phyloP scores from a whole-genome alignment of 2,797 vertebrate species.

The Rousettus madagascariensis region DNA sequence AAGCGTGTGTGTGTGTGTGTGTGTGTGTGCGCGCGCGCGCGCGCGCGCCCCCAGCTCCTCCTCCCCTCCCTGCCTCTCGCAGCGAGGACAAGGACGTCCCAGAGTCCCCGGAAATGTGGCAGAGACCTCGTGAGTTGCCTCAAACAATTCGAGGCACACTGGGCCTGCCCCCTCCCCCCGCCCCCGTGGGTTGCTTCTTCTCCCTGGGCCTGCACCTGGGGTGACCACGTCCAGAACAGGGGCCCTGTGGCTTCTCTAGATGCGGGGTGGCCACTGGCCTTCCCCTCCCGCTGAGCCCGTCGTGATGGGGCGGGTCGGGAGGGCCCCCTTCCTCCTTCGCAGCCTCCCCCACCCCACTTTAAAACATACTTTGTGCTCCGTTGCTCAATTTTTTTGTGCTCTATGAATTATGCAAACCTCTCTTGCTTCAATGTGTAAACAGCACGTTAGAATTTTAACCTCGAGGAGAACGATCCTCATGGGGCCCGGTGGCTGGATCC shows the following conservation, averaged over 20 bases:
- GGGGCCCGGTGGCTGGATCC: not conserved
- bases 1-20: not conserved
- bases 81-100: not conserved
- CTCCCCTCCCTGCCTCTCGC: not conserved
- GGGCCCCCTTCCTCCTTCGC: not conserved
- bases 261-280: not conserved
- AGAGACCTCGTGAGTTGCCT: not conserved
- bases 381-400: not conserved
- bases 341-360: not conserved
- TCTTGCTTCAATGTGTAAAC: not conserved
- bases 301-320: rapidly evolving
- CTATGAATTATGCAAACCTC: constrained; percentile 51
- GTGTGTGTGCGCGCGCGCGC: no score
- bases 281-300: rapidly evolving
- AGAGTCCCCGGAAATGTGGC: not conserved
- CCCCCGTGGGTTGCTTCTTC: no score
- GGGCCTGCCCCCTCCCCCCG: not conserved
- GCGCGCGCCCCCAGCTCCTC: not conserved
- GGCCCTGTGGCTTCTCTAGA: no score
- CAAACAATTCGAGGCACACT: rapidly evolving
- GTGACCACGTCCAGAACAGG: no score
- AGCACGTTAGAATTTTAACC: constrained; percentile 35
- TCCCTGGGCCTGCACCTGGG: rapidly evolving
- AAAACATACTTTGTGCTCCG: not conserved
- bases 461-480: constrained; percentile 4